These are phyloP conservation scores for Leptopilina drosophilae DNA, from an alignment of 2,888 invertebrate species.

Conservation along the genomic window DNA sequence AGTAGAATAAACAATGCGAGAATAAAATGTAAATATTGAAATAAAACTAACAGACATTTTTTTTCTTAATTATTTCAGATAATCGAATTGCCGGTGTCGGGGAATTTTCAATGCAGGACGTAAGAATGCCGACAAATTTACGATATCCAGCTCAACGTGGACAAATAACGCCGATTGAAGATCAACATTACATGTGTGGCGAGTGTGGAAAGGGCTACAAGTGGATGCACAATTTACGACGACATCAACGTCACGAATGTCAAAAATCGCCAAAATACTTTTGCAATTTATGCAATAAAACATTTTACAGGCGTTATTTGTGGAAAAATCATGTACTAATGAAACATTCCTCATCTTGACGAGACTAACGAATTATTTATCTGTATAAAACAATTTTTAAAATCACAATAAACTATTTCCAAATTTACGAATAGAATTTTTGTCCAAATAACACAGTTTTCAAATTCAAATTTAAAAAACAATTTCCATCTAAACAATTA, in stretches of 20 bases:
- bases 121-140: not conserved
- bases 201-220: slow-evolving; percentile 76
- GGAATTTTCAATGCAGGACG: not conserved
- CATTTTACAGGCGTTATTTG: slow-evolving; percentile 78
- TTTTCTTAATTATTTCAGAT: not conserved
- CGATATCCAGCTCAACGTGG: slow-evolving; percentile 43
- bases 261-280: slow-evolving; percentile 71
- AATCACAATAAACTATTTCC: not conserved
- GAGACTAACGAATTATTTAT: no score
- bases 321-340: slow-evolving; percentile 76
- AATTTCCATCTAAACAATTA: no score
- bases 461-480: no score
- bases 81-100: not conserved
- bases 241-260: slow-evolving; percentile 76
- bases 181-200: slow-evolving; percentile 72
- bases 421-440: not conserved
- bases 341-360: slow-evolving; percentile 67
- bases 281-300: slow-evolving; percentile 71
- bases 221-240: slow-evolving; percentile 73
- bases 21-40: not conserved
- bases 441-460: no score
- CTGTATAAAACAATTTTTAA: not conserved
- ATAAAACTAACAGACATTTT: not conserved
- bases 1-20: no score
- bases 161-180: slow-evolving; percentile 55